Evolutionary conservation across 2,888 invertebrate genomes (phyloP).

Genomic region (Dicranocentrus wangi): DNA sequence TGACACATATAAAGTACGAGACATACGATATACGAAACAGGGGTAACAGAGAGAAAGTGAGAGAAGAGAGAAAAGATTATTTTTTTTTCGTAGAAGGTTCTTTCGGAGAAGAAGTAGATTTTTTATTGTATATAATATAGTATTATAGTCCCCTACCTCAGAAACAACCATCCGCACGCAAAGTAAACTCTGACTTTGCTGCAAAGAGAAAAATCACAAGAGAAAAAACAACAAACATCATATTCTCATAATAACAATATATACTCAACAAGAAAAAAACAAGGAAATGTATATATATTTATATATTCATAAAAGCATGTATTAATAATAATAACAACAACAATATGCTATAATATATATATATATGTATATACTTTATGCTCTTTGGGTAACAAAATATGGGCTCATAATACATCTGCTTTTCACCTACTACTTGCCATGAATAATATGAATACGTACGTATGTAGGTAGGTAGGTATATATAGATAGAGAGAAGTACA

Average conservation of each 20-base stretch:
- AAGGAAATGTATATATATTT: conserved; percentile 23
- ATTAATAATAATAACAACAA: conserved; percentile 12
- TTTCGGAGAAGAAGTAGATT: conserved; percentile 8
- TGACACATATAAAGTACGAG: background rate
- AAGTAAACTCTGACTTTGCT: conserved; percentile 88
- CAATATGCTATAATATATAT: conserved; percentile 8
- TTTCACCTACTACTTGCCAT: too few relatives aligned
- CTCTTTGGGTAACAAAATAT: too few relatives aligned
- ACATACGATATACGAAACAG: background rate
- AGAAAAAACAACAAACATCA: conserved; percentile 65
- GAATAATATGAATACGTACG: too few relatives aligned
- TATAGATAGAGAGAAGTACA: too few relatives aligned
- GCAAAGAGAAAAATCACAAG: conserved; percentile 78
- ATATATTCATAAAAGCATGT: conserved; percentile 40
- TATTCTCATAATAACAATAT: conserved; percentile 22
- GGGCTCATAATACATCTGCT: too few relatives aligned
- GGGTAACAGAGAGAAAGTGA: conserved; percentile 3
- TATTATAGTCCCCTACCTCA: conserved; percentile 80
- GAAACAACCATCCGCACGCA: conserved; percentile 89
- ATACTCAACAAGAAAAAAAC: conserved; percentile 15
- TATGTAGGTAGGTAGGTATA: too few relatives aligned
- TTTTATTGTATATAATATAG: conserved; percentile 20
- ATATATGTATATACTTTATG: conserved; percentile 15
- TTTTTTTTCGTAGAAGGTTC: conserved; percentile 1
- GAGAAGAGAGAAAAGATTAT: conserved; percentile 6